Evolutionary conservation across 2,888 invertebrate genomes (phyloP).

Genomic region (Drosophila dives): DNA sequence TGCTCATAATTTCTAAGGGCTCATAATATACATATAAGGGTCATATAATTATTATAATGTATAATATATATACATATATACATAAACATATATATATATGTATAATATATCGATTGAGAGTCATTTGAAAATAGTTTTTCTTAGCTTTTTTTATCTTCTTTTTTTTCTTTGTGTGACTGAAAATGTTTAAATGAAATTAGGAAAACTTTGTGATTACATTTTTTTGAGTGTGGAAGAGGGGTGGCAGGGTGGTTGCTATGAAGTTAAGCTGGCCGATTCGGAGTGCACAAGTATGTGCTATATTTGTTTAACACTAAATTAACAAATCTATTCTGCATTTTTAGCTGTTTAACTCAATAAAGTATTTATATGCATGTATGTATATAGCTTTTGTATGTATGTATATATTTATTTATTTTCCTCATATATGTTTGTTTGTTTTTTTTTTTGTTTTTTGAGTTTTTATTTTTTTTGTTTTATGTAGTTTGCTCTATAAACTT

Average conservation of each 20-base stretch:
- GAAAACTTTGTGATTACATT: constrained; percentile 2
- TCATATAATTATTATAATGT: constrained; percentile 18
- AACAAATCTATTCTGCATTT: constrained; percentile 76
- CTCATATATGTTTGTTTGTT: constrained; percentile 11
- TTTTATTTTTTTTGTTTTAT: constrained; percentile 27
- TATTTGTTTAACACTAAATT: constrained; percentile 72
- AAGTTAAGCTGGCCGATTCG: constrained; percentile 22
- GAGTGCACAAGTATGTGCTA: constrained; percentile 32
- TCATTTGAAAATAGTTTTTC: constrained; percentile 30
- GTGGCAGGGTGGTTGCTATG: neutral
- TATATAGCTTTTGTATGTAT: constrained; percentile 34
- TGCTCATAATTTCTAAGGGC: constrained; percentile 44
- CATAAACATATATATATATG: neutral
- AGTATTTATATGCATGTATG: constrained; percentile 53
- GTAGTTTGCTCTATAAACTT: constrained; percentile 35
- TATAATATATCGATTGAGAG: constrained; percentile 41
- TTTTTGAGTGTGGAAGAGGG: neutral
- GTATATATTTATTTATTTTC: constrained; percentile 28
- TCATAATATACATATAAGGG: constrained; percentile 60
- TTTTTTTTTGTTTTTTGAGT: constrained; percentile 14
- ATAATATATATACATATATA: constrained; percentile 27
- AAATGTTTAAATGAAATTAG: constrained; percentile 9
- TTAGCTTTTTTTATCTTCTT: constrained; percentile 1
- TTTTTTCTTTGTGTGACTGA: constrained; percentile 8
- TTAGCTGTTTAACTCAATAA: constrained; percentile 72